Percentiles rank a stretch among this genome's conserved stretches.
Evolutionary conservation across 1,140 invertebrate genomes (phyloP).

Genomic region (Aphis craccivora): DNA sequence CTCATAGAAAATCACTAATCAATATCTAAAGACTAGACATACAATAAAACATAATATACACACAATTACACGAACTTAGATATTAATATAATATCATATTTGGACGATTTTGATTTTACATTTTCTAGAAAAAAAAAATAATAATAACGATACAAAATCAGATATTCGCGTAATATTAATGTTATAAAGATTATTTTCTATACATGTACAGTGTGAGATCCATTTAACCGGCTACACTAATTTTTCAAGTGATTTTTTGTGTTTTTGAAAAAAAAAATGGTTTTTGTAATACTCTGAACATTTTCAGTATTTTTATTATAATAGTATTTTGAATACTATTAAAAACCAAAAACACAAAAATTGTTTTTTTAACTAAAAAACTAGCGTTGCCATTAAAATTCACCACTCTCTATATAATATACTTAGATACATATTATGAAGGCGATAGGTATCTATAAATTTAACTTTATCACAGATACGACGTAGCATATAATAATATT

Average conservation of each 20-base stretch:
- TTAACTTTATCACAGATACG: constrained; percentile 53
- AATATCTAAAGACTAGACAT: constrained; percentile 34
- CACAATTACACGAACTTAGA: neutral
- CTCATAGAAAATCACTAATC: constrained; percentile 57
- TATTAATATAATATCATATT: constrained; percentile 16
- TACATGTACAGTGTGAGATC: neutral
- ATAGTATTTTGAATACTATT: neutral
- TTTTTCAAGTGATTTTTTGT: neutral
- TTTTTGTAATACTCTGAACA: neutral
- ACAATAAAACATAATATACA: constrained; percentile 2
- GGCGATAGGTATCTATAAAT: constrained; percentile 45
- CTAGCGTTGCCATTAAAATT: neutral
- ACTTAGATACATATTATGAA: neutral
- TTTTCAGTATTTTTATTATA: neutral
- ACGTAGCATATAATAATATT: constrained; percentile 33
- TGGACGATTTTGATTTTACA: constrained; percentile 5
- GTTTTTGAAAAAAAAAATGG: neutral
- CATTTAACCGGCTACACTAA: neutral
- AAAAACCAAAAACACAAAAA: neutral
- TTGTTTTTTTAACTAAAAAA: neutral
- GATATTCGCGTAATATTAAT: neutral
- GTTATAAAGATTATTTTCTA: neutral
- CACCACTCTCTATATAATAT: neutral
- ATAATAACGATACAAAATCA: neutral
- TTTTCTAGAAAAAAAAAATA: constrained; percentile 19